A percentile compares a stretch with the other conserved stretches of the same genome.
Conservation (phyloP, 2,797 vertebrate species). For the Urophycis tenuis region DNA sequence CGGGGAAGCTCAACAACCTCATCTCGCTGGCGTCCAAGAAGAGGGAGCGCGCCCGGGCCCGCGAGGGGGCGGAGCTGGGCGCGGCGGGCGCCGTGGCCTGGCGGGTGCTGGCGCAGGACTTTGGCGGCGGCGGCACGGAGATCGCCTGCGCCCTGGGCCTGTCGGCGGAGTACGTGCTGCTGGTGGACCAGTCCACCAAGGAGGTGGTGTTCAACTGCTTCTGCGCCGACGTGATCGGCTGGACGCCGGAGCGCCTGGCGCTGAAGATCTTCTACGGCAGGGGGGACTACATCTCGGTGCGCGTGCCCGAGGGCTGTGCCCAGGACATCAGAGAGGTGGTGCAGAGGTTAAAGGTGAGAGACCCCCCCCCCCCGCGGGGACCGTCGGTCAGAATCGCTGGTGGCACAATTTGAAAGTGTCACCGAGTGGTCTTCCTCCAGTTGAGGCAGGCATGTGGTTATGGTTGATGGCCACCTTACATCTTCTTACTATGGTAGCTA, state of each 20-base stretch:
- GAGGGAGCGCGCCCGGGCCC: constrained; percentile 77
- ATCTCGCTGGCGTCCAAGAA: constrained; percentile 87
- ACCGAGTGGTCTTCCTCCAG: not conserved
- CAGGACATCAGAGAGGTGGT: constrained; percentile 85
- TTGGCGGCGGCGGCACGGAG: constrained; percentile 69
- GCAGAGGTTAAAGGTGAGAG: constrained; percentile 85
- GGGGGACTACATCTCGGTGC: constrained; percentile 82
- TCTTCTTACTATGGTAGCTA: not conserved
- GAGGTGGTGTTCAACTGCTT: constrained; percentile 93
- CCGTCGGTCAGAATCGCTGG: too few relatives aligned
- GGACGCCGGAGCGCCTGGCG: constrained; percentile 75
- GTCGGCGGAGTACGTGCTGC: constrained; percentile 79
- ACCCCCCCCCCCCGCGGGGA: too few relatives aligned
- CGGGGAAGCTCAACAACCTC: constrained; percentile 86
- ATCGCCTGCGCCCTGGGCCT: constrained; percentile 76
- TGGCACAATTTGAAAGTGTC: not conserved
- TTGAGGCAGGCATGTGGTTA: not conserved
- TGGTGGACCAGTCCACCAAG: constrained; percentile 78
- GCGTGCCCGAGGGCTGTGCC: constrained; percentile 66
- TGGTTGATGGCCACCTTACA: not conserved
- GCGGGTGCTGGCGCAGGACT: constrained; percentile 81
- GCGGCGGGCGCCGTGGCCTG: constrained; percentile 78
- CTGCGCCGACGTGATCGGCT: constrained; percentile 88
- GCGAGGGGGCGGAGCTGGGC: constrained; percentile 74
- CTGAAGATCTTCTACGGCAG: constrained; percentile 87